Conservation (phyloP, 2,888 invertebrate genomes). For the Vandiemenella viatica region DNA sequence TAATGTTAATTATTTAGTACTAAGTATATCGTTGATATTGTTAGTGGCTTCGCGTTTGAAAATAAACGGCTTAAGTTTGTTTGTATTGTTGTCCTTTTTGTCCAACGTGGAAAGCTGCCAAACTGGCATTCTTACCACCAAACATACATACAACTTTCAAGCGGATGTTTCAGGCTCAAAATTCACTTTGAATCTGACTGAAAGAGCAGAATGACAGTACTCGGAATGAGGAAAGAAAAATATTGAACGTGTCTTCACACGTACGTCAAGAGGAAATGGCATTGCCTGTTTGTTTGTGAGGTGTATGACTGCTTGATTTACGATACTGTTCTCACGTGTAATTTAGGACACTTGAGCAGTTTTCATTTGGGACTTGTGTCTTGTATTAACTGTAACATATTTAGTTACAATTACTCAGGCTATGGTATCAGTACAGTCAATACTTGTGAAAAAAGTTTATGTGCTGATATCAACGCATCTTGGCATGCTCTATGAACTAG, state of each 20-base stretch:
- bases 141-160: conserved; percentile 90
- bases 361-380: conserved; percentile 92
- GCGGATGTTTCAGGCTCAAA: conserved; percentile 76
- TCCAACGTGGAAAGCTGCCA: conserved; percentile 96
- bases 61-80: conserved; percentile 46
- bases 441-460: conserved; percentile 94
- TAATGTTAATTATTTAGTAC: conserved; percentile 2
- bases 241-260: conserved; percentile 84
- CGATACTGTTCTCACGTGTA: conserved; percentile 92
- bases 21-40: conserved; percentile 3
- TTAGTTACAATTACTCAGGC: conserved; percentile 88
- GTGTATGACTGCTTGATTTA: conserved; percentile 81
- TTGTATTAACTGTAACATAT: conserved; percentile 93
- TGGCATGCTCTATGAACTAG: conserved; percentile 84
- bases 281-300: conserved; percentile 94
- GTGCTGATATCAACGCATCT: conserved; percentile 96
- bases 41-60: conserved; percentile 11
- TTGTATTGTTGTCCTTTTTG: conserved; percentile 99
- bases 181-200: conserved; percentile 66
- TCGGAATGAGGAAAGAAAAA: conserved; percentile 87
- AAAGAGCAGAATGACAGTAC: conserved; percentile 94
- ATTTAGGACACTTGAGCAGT: conserved; percentile 96
- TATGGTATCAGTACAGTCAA: conserved; percentile 91
- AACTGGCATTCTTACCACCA: conserved; percentile 97
- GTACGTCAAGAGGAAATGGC: conserved; percentile 85